Evolutionary conservation across 2,888 invertebrate species (phyloP), one percentile per base, ranked within the genome.

Genomic region (Rotaria macrura): DNA sequence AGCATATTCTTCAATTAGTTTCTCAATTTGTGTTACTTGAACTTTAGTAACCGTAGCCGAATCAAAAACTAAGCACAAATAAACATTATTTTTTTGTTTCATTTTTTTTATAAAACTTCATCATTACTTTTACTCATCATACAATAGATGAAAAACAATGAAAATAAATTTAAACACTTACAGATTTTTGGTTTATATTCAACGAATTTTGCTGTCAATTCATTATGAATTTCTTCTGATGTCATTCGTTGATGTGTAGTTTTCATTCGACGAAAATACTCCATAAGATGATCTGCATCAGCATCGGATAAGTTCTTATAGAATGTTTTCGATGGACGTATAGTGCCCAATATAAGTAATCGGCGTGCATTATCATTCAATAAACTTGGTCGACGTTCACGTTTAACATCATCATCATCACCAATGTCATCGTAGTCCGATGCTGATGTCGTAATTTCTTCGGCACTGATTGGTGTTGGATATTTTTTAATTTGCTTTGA

Each of bases 311-410:
- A 74, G 47, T 74, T 57, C 49, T 84, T 86, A 65, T 86, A 84
- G 65, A 86, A 86, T 3, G 86, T 86, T 57, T 86, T 86, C 23
- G 84, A 84, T 79, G 86, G 86, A 20, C 86, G 72, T 40, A 86
- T 86, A 34, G 86, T 84, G 5, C 84, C 86, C n/a, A 86, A 29
- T 43, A 84, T 74, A 29, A 86, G 79, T 25, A 86, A 72, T 20
- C 86, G 86, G 12, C 72, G 84, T 20, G 86, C 84, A 52, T 86
- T 84, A 10, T 79, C 57, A 54, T 84, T 23, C 25, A 84, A 84
- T 52, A 74, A 79, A 79, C 79, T 79, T 43, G 43, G 1, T 79
- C 79, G 79, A 25, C 79, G 79, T 43, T 40, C 79, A 79, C 25
- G 43, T 38, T 79, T 38, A 9, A 9, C 43, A 79, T 43, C 79